Evolutionary conservation across 2,113 vertebrate genomes (phyloP).

Genomic region (Hyperopisus bebe): DNA sequence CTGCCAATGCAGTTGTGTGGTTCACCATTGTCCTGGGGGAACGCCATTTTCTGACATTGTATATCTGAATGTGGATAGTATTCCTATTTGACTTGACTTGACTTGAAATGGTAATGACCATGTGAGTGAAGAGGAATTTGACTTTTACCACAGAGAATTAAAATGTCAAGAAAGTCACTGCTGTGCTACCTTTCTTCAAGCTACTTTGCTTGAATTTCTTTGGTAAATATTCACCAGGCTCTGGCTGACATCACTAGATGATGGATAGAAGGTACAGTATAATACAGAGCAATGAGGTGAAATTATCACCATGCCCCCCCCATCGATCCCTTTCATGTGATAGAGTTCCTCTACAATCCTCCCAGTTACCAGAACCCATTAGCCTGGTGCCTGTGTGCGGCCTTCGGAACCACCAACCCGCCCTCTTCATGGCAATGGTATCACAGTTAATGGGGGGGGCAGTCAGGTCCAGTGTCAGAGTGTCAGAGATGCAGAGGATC

Average conservation of each 20-base stretch:
- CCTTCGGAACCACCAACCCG: neutral
- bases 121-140: neutral
- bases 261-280: neutral
- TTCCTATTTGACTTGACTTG: neutral
- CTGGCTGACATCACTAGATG: neutral
- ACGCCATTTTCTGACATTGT: neutral
- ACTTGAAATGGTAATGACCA: neutral
- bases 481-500: constrained; percentile 13
- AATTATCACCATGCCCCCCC: neutral
- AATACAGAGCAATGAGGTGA: neutral
- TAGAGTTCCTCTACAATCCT: neutral
- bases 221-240: neutral
- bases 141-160: neutral
- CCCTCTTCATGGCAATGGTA: neutral
- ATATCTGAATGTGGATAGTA: neutral
- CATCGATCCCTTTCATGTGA: neutral
- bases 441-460: neutral
- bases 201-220: neutral
- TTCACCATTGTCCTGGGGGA: neutral
- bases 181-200: neutral
- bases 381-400: neutral
- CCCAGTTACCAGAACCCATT: neutral
- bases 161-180: neutral
- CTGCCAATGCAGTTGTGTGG: neutral
- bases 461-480: neutral